Conservation (phyloP, 2,113 vertebrate genomes). For the Tinamus guttatus region DNA sequence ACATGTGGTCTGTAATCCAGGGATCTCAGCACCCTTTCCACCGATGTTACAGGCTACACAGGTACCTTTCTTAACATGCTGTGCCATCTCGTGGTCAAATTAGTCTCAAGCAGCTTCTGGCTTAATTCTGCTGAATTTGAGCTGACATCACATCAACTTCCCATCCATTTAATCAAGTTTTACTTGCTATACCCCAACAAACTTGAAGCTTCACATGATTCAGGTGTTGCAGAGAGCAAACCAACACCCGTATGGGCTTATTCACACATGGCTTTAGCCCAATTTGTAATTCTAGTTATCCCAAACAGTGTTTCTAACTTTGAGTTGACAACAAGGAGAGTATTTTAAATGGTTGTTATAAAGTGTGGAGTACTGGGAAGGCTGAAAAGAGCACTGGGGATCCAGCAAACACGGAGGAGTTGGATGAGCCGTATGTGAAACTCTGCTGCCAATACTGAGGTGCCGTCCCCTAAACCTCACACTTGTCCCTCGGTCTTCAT, state of each 20-base stretch:
- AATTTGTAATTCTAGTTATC: not conserved
- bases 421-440: rapidly evolving
- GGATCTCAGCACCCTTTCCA: rapidly evolving
- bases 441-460: rapidly evolving
- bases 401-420: not conserved
- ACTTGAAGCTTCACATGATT: not conserved
- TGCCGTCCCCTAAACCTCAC: not conserved
- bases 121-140: not conserved
- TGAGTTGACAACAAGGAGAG: not conserved
- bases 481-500: not conserved
- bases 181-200: not conserved
- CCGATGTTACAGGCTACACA: rapidly evolving
- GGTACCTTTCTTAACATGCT: not conserved
- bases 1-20: rapidly evolving
- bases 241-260: not conserved
- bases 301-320: not conserved
- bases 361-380: not conserved
- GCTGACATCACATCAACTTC: rapidly evolving
- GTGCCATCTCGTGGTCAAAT: conserved; percentile 32
- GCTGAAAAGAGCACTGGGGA: not conserved
- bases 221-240: not conserved
- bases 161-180: not conserved
- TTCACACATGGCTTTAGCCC: not conserved
- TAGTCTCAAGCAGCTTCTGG: not conserved
- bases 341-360: not conserved